Conservation (phyloP, 2,113 vertebrate species). For the Excalfactoria chinensis region DNA sequence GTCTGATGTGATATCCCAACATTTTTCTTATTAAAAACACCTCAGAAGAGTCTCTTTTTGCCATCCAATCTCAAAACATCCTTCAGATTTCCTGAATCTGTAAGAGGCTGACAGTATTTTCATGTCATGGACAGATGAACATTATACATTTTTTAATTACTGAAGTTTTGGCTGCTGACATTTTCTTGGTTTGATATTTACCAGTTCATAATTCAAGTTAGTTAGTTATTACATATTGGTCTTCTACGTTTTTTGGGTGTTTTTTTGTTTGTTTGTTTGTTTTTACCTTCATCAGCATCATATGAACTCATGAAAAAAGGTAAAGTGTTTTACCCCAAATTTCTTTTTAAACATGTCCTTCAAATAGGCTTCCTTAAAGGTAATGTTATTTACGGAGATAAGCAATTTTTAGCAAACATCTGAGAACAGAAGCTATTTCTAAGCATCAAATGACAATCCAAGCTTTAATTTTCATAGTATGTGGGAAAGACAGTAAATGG, state of each 20-base stretch:
- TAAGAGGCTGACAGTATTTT: neutral
- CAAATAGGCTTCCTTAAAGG: neutral
- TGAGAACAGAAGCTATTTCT: neutral
- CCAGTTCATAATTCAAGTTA: neutral
- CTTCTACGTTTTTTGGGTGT: neutral
- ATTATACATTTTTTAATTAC: neutral
- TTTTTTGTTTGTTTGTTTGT: no score
- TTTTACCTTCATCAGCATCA: neutral
- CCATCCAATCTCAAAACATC: neutral
- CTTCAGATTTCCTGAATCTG: neutral
- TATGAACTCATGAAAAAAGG: neutral
- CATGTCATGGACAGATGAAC: neutral
- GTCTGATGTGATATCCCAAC: constrained; percentile 20
- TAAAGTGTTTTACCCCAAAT: neutral
- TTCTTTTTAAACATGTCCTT: neutral
- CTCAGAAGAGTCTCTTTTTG: neutral
- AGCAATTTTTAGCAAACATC: neutral
- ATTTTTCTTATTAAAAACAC: constrained; percentile 18
- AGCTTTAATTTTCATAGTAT: neutral
- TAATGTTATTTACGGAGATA: neutral
- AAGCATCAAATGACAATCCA: neutral
- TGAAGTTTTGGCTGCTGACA: neutral
- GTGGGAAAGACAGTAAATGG: neutral
- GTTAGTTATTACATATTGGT: neutral
- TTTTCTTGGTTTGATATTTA: neutral